Percentiles rank a stretch among this genome's conserved stretches.
Evolutionary conservation across 2,888 invertebrate species (phyloP).

Genomic region (Diabrotica balteata): DNA sequence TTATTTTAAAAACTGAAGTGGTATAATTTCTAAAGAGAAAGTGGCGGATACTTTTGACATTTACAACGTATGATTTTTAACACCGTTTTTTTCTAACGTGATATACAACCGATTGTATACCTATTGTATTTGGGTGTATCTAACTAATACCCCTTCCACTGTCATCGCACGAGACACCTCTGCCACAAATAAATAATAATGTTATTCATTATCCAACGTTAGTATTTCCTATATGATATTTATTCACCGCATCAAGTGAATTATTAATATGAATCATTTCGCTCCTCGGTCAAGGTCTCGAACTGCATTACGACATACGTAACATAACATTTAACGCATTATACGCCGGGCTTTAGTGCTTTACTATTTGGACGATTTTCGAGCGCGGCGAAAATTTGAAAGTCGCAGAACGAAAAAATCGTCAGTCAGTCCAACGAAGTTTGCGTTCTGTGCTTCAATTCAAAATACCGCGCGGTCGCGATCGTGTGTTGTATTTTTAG

Average conservation of each 20-base stretch:
- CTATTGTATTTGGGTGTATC: not conserved
- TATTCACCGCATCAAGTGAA: slow-evolving; percentile 29
- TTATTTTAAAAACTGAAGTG: too few species aligned
- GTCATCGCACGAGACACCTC: slow-evolving; percentile 13
- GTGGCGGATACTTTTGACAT: too few species aligned
- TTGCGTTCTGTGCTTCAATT: slow-evolving; percentile 7
- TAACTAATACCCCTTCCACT: slow-evolving; percentile 12
- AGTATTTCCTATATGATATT: slow-evolving; percentile 28
- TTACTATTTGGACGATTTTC: slow-evolving; percentile 2
- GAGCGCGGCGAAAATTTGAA: slow-evolving; percentile 3
- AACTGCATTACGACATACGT: slow-evolving; percentile 28
- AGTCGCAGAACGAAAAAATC: slow-evolving; percentile 8
- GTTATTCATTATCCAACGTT: slow-evolving; percentile 27
- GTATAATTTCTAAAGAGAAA: too few species aligned
- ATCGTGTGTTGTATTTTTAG: slow-evolving; percentile 27
- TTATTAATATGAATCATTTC: slow-evolving; percentile 33
- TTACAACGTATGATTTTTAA: too few species aligned
- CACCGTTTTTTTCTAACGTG: too few species aligned
- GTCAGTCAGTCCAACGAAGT: not conserved
- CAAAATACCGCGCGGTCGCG: slow-evolving; percentile 9
- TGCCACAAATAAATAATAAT: slow-evolving; percentile 22
- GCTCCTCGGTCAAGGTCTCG: slow-evolving; percentile 32
- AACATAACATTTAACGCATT: slow-evolving; percentile 14
- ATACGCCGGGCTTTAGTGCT: slow-evolving; percentile 20
- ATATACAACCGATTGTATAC: slow-evolving; percentile 1